phyloP scores from a whole-genome alignment of 2,797 vertebrate species.

The Eospalax fontanierii region DNA sequence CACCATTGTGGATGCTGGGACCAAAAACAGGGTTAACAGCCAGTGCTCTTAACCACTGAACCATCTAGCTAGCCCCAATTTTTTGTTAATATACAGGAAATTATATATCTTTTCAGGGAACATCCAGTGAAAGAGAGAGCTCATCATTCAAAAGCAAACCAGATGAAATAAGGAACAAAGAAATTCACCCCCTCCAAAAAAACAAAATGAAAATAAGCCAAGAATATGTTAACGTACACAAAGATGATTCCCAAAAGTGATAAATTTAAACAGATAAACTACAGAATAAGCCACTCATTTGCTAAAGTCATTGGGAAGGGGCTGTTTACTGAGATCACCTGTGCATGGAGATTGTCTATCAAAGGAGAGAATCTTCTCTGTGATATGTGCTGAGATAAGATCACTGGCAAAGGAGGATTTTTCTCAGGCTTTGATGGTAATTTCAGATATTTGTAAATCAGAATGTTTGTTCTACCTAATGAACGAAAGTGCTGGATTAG shows the following conservation, averaged over 20 bases:
- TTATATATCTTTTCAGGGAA: conserved; percentile 75
- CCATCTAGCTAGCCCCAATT: neutral
- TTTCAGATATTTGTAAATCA: conserved; percentile 85
- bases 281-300: conserved; percentile 70
- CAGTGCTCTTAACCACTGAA: too few relatives aligned
- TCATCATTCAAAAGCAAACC: conserved; percentile 68
- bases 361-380: conserved; percentile 62
- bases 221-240: conserved; percentile 78
- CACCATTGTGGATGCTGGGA: too few relatives aligned
- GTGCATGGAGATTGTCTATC: conserved; percentile 65
- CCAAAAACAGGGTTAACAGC: too few relatives aligned
- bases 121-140: conserved; percentile 27
- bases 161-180: conserved; percentile 53
- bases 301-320: conserved; percentile 75
- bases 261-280: conserved; percentile 78
- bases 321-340: conserved; percentile 81
- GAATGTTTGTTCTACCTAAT: conserved; percentile 85
- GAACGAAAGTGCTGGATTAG: conserved; percentile 87
- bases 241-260: conserved; percentile 69
- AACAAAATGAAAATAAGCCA: conserved; percentile 62
- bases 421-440: conserved; percentile 80
- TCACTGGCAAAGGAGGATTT: conserved; percentile 65
- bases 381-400: conserved; percentile 70
- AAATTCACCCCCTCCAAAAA: conserved; percentile 59
- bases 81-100: conserved; percentile 59